Base-by-base conservation (phyloP, 1,140 invertebrate genomes). In the Pygmarrhopalites habei region DNA sequence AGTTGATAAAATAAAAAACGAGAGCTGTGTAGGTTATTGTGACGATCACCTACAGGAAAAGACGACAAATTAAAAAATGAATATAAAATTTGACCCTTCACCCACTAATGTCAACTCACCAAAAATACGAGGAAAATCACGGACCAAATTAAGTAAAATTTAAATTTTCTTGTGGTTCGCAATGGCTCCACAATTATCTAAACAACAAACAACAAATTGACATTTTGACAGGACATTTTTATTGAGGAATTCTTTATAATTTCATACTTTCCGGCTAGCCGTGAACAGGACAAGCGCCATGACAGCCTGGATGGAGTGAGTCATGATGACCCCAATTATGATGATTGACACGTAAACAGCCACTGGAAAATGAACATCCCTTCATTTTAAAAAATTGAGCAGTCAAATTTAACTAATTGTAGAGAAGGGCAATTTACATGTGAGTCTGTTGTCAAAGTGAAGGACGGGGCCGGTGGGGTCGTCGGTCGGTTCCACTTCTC, bases 141-240 rank as follows among this genome's bases (percentile, higher is more conserved):
- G 29, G 26, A 55, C 51, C 51, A 55, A 14, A 28, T 14, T 7
- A 55, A 7, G 51, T 55, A 55, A 28, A 28, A 10, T 21, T 28
- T 55, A 26, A 55, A 55, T 21, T 55, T 55, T 10, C 23, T 15
- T 4, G 5, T 10, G 14, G 51, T 15, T 28, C 29, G 10, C 29
- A 55, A 55, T 12, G 51, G 51, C 51, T 55, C 51, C 51, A 55
- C 29, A 12, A 55, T 7, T 4, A 55, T 55, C 51, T 55, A n/a
- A n/a, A n/a, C n/a, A n/a, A n/a, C n/a, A n/a, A n/a, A n/a, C n/a
- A n/a, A n/a, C n/a, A n/a, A n/a, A n/a, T n/a, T n/a, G n/a, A n/a
- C n/a, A n/a, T n/a, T n/a, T n/a, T n/a, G n/a, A n/a, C n/a, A n/a
- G n/a, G n/a, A n/a, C n/a, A n/a, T n/a, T n/a, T n/a, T n/a, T n/a